A percentile compares a stretch with the other conserved stretches of the same genome.
phyloP scores from a whole-genome alignment of 2,888 invertebrate species.

The Pemphredon lugubris region DNA sequence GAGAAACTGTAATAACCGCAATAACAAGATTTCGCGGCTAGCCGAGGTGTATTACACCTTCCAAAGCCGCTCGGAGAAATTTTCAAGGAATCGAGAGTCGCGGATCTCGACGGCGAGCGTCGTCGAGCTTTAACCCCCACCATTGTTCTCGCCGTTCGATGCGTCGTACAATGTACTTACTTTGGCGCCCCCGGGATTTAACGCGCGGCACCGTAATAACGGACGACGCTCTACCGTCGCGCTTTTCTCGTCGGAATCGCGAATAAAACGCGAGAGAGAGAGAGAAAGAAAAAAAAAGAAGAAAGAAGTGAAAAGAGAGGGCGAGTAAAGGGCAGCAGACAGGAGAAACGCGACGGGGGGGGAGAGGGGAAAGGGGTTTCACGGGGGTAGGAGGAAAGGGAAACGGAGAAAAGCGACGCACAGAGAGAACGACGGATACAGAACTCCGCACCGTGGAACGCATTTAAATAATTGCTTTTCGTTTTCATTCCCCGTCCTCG shows the following conservation, averaged over 20 bases:
- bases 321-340: neutral
- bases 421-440: constrained; percentile 34
- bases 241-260: constrained; percentile 23
- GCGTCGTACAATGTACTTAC: neutral
- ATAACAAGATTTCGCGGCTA: constrained; percentile 34
- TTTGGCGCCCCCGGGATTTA: constrained; percentile 19
- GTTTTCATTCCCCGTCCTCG: constrained; percentile 53
- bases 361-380: too few relatives aligned
- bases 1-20: constrained; percentile 41
- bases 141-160: constrained; percentile 3
- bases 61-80: neutral
- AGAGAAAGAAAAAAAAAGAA: neutral
- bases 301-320: neutral
- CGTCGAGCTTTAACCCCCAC: constrained; percentile 11
- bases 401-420: constrained; percentile 21
- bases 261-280: constrained; percentile 17
- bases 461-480: constrained; percentile 70
- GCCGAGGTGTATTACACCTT: neutral
- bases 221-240: constrained; percentile 18
- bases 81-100: constrained; percentile 14
- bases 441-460: constrained; percentile 39
- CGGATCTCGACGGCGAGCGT: constrained; percentile 1
- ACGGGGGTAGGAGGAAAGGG: too few relatives aligned
- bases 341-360: neutral
- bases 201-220: constrained; percentile 32